Conservation (phyloP, 2,888 invertebrate genomes). For the Reticulitermes lucifugus region DNA sequence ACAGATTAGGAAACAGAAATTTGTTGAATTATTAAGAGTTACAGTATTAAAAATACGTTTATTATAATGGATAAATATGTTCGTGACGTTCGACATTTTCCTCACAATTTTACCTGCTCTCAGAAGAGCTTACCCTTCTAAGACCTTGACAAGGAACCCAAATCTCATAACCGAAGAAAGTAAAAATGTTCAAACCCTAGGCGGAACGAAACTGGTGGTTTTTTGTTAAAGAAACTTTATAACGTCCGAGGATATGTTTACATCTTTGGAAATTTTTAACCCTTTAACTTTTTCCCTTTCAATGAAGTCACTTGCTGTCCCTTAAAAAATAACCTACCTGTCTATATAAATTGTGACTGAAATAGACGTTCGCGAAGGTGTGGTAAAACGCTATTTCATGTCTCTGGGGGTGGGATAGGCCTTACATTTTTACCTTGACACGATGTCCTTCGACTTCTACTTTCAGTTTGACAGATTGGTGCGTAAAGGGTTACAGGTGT, state of each 20-base stretch:
- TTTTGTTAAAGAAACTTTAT: background rate
- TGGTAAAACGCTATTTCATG: conserved; percentile 17
- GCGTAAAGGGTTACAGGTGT: conserved; percentile 30
- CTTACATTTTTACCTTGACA: background rate
- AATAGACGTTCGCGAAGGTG: background rate
- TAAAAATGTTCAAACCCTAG: background rate
- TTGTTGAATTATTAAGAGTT: too few species aligned
- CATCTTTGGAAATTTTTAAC: background rate
- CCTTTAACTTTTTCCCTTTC: background rate
- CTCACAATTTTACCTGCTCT: too few species aligned
- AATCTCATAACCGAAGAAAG: too few species aligned
- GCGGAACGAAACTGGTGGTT: background rate
- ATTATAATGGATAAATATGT: too few species aligned
- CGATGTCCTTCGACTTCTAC: conserved; percentile 20
- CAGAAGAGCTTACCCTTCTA: too few species aligned
- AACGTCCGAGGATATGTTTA: background rate
- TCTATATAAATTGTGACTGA: background rate
- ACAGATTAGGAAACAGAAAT: too few species aligned
- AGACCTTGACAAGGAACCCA: too few species aligned
- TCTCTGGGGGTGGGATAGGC: background rate
- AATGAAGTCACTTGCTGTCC: background rate
- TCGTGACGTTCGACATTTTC: too few species aligned
- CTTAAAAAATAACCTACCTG: conserved; percentile 2
- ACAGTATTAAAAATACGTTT: too few species aligned
- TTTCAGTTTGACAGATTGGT: conserved; percentile 32